Percentiles rank a stretch among this genome's conserved stretches.
Evolutionary conservation across 1,140 invertebrate genomes (phyloP).

Genomic region (Lepidotrigona ventralis): DNA sequence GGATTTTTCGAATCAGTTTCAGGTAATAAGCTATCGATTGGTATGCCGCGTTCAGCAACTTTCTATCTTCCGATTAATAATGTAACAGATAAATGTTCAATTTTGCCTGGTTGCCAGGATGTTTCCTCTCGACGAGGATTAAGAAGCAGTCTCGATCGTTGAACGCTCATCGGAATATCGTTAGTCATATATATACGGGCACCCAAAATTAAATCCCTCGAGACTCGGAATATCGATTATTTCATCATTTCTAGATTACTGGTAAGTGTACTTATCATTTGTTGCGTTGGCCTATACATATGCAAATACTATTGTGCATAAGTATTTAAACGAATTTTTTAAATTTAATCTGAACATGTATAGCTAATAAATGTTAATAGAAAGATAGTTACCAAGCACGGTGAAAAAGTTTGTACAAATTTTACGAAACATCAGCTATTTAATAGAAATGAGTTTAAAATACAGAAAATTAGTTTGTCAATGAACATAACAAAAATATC

Average conservation of each 20-base stretch:
- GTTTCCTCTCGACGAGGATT: background rate
- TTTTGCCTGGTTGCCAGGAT: background rate
- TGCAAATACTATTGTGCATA: too few species aligned
- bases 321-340: too few species aligned
- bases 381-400: too few species aligned
- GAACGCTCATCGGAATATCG: background rate
- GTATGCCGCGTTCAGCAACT: background rate
- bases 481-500: too few species aligned
- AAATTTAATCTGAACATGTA: too few species aligned
- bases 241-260: background rate
- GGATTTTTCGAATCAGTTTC: background rate
- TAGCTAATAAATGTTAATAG: too few species aligned
- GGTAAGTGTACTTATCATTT: too few species aligned
- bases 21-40: constrained; percentile 1
- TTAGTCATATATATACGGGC: background rate
- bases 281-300: too few species aligned
- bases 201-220: background rate
- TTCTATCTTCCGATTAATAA: constrained; percentile 15
- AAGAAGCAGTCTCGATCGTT: background rate
- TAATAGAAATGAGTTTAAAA: too few species aligned
- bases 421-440: too few species aligned
- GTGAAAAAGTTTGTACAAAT: too few species aligned
- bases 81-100: background rate
- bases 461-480: too few species aligned
- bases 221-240: background rate